Evolutionary conservation across 2,797 vertebrate species (phyloP), one percentile per base, ranked within the genome.

Genomic region (Rhabdomys pumilio): DNA sequence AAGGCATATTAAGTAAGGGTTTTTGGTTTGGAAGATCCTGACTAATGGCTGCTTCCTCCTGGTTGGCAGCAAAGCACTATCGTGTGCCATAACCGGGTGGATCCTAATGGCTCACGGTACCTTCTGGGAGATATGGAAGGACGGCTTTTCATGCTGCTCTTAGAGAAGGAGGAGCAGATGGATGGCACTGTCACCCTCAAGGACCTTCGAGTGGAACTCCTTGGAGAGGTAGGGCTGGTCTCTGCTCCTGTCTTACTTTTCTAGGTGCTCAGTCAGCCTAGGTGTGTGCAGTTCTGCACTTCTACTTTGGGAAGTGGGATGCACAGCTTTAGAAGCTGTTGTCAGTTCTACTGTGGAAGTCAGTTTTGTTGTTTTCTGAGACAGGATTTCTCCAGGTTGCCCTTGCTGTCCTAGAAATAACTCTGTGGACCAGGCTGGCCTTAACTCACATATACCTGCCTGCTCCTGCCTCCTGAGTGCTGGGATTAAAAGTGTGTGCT

Each of bases 141-240:
- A 0, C 98, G 99, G 0, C 99, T 99, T 55, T 99, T 99, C 98
- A 99, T 99, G 99, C 98, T 99, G 97, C 99, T 99, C 22, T 96
- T 99, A 98, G 99, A 99, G 98, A 99, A 99, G 96, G 99, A 99
- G 97, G 99, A 99, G 79, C 99, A 99, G 97, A 99, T 99, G 99
- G 99, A 99, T 0, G 99, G 99, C 59, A 99, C 99, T 0, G 99
- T 99, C 98, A 99, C 99, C 41, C 98, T 99, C 90, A 99, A 99
- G 98, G 99, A 99, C 96, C 98, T 99, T 91, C 99, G 99, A 0
- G 99, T 99, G 97, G 99, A 99, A 92, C 99, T 99, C 79, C 99
- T 99, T 0, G 99, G 99, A 89, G 99, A 99, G 99, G 99, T 99
- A 57, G 73, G 96, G 2, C 38, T 34, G 12, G 53, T 80, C 11